These are phyloP conservation scores for Lates japonicus DNA, from an alignment of 2,797 vertebrate genomes.

Conservation along the genomic window DNA sequence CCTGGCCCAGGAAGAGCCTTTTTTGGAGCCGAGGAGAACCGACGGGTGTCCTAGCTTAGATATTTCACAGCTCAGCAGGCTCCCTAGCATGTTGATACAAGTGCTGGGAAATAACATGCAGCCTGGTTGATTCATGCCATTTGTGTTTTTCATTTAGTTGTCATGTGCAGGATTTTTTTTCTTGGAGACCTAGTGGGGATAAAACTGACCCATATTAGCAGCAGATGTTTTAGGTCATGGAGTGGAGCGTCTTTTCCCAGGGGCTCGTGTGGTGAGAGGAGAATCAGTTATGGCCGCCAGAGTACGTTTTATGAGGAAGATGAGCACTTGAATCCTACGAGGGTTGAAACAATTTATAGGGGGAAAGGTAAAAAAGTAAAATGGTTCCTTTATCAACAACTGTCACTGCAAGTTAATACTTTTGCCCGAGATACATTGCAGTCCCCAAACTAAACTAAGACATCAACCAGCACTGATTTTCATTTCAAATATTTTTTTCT, in stretches of 20 bases:
- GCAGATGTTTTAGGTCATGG: slow-evolving; percentile 81
- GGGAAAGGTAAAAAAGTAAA: slow-evolving; percentile 14
- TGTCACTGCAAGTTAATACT: background rate
- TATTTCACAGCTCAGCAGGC: slow-evolving; percentile 78
- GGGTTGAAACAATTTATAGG: slow-evolving; percentile 17
- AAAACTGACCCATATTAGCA: slow-evolving; percentile 75
- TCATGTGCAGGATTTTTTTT: slow-evolving; percentile 46
- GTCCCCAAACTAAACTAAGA: background rate
- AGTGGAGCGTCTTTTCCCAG: slow-evolving; percentile 62
- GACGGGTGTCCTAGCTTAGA: slow-evolving; percentile 62
- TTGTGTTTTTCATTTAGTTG: slow-evolving; percentile 71
- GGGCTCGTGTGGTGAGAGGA: slow-evolving; percentile 38
- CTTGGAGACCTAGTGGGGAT: slow-evolving; percentile 31
- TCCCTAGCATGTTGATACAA: slow-evolving; percentile 76
- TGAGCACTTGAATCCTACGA: slow-evolving; percentile 6
- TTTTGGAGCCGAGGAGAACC: slow-evolving; percentile 53
- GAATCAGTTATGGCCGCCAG: slow-evolving; percentile 30
- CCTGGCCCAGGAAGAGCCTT: slow-evolving; percentile 57
- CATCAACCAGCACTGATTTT: background rate
- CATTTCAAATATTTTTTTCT: too few species aligned
- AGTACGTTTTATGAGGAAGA: slow-evolving; percentile 9
- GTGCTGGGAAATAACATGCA: slow-evolving; percentile 76
- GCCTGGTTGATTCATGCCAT: slow-evolving; percentile 64
- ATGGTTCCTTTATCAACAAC: slow-evolving; percentile 13
- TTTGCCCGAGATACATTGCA: background rate